Conservation (phyloP, 2,113 vertebrate species). For the Microcebus murinus region DNA sequence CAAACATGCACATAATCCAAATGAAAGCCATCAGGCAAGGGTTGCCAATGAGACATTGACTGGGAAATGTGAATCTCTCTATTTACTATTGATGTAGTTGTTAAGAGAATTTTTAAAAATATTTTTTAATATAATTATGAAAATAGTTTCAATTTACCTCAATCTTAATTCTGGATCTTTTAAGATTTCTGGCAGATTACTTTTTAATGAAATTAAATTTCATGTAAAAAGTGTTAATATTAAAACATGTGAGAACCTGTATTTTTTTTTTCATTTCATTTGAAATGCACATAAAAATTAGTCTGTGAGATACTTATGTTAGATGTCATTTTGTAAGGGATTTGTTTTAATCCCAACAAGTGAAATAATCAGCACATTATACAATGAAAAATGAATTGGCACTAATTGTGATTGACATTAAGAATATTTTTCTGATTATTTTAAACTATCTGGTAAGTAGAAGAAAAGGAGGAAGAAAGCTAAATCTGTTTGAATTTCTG, state of each 20-base stretch:
- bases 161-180: neutral
- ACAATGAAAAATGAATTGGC: neutral
- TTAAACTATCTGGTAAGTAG: neutral
- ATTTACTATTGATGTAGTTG: neutral
- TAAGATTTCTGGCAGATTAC: neutral
- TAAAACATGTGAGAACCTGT: neutral
- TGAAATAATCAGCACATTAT: slow-evolving; percentile 41
- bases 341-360: slow-evolving; percentile 31
- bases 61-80: neutral
- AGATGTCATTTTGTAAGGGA: neutral
- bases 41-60: neutral
- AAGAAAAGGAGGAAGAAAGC: neutral
- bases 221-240: neutral
- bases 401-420: slow-evolving; percentile 14
- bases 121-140: neutral
- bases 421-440: slow-evolving; percentile 25
- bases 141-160: neutral
- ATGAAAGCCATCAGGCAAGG: neutral
- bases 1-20: neutral
- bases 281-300: slow-evolving; percentile 32
- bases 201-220: neutral
- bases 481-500: neutral
- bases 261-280: slow-evolving; percentile 20
- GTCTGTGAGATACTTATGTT: neutral
- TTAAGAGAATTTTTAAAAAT: neutral